Evolutionary conservation across 2,113 vertebrate genomes (phyloP).

Genomic region (Ailurus styani): DNA sequence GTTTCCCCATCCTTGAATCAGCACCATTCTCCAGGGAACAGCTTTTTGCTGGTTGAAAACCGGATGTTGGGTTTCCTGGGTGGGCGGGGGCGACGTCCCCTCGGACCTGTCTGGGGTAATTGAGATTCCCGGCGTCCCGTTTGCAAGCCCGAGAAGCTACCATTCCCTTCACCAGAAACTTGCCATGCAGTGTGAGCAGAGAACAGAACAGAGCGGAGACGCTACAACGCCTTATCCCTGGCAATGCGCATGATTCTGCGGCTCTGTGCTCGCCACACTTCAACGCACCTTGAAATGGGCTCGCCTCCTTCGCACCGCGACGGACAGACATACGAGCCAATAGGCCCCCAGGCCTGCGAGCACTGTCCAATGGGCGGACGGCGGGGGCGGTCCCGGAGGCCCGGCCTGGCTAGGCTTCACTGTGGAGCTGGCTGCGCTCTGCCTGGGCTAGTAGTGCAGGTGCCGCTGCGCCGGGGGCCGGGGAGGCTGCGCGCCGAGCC

Average conservation of each 20-base stretch:
- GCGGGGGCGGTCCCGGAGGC: slow-evolving; percentile 78
- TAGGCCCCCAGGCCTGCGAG: slow-evolving; percentile 78
- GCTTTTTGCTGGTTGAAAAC: slow-evolving; percentile 52
- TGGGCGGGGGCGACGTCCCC: slow-evolving; percentile 47
- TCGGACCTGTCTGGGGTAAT: neutral
- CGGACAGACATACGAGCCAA: slow-evolving; percentile 81
- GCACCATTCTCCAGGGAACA: slow-evolving; percentile 46
- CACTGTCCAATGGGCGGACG: slow-evolving; percentile 64
- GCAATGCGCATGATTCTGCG: slow-evolving; percentile 99
- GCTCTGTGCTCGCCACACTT: slow-evolving; percentile 90
- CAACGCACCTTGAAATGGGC: slow-evolving; percentile 95
- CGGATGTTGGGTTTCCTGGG: slow-evolving; percentile 59
- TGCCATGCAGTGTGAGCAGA: slow-evolving; percentile 53
- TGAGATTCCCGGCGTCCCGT: neutral
- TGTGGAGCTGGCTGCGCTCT: slow-evolving; percentile 78
- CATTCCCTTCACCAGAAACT: slow-evolving; percentile 50
- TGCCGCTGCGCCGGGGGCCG: slow-evolving; percentile 55
- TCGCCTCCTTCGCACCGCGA: slow-evolving; percentile 77
- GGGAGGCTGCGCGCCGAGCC: slow-evolving; percentile 82
- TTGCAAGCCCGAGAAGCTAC: neutral
- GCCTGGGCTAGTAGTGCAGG: slow-evolving; percentile 62
- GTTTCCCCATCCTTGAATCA: slow-evolving; percentile 57
- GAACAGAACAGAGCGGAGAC: neutral
- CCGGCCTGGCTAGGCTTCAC: slow-evolving; percentile 85
- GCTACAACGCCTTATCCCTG: slow-evolving; percentile 68